Percentiles rank a stretch among this genome's conserved stretches.
Evolutionary conservation across 2,797 vertebrate genomes (phyloP).

Genomic region (Cetoscarus ocellatus): DNA sequence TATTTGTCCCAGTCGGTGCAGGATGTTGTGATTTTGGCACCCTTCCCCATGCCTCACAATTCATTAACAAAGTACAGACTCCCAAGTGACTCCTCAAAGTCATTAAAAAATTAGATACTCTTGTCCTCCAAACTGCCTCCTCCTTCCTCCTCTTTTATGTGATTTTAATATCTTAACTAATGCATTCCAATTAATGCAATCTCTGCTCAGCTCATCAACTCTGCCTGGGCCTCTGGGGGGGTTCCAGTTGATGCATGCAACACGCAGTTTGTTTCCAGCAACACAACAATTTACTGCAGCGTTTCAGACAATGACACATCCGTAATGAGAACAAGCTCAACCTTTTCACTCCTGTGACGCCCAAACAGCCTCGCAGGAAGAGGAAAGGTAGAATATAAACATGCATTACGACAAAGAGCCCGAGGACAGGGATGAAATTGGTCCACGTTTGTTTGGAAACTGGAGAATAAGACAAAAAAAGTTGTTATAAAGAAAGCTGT

Average conservation of each 20-base stretch:
- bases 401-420: conserved; percentile 29
- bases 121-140: not conserved
- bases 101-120: conserved; percentile 19
- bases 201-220: conserved; percentile 70
- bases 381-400: conserved; percentile 21
- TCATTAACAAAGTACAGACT: not conserved
- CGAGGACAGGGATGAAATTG: conserved; percentile 12
- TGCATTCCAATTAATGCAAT: conserved; percentile 73
- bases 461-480: conserved; percentile 9
- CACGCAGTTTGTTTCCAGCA: conserved; percentile 36
- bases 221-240: conserved; percentile 45
- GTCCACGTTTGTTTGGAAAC: conserved; percentile 9
- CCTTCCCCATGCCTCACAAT: not conserved
- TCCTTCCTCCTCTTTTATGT: conserved; percentile 28
- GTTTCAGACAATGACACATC: conserved; percentile 44
- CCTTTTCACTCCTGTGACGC: conserved; percentile 32
- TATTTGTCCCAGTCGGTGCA: too few relatives aligned
- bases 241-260: conserved; percentile 45
- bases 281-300: conserved; percentile 38
- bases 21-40: too few relatives aligned
- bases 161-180: conserved; percentile 51
- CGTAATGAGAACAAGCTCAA: conserved; percentile 65
- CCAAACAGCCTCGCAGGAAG: conserved; percentile 11
- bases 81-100: conserved; percentile 2
- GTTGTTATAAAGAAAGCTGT: conserved; percentile 12